Evolutionary conservation across 2,888 invertebrate species (phyloP).

Genomic region (Rotaria socialis): DNA sequence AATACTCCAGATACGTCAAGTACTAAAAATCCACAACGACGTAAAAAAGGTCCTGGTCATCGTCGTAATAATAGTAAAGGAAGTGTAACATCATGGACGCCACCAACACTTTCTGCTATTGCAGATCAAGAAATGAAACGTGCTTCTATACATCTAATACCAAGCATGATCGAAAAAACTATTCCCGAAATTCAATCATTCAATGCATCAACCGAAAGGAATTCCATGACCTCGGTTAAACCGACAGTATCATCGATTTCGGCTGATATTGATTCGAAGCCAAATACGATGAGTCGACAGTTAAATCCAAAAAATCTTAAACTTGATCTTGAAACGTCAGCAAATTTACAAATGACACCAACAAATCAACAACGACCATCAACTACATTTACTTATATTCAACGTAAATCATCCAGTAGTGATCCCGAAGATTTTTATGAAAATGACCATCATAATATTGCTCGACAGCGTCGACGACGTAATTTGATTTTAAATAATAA

Average conservation of each 20-base stretch:
- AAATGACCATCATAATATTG: neutral
- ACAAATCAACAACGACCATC: neutral
- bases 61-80: slow-evolving; percentile 12
- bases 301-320: neutral
- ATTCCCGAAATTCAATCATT: neutral
- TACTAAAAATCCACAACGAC: neutral
- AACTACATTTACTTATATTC: neutral
- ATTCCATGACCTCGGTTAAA: neutral
- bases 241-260: neutral
- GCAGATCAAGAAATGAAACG: slow-evolving; percentile 28
- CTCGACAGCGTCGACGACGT: slow-evolving; percentile 4
- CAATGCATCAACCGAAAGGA: neutral
- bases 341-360: neutral
- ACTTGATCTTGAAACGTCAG: neutral
- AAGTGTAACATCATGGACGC: neutral
- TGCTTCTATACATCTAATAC: neutral
- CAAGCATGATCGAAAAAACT: neutral
- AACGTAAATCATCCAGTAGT: slow-evolving; percentile 26
- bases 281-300: neutral
- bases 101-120: neutral
- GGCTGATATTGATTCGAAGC: neutral
- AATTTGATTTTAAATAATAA: neutral
- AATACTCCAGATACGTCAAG: neutral
- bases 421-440: neutral
- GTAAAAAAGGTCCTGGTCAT: neutral